These are phyloP conservation scores for Strix uralensis DNA, from an alignment of 2,113 vertebrate species.

Conservation along the genomic window DNA sequence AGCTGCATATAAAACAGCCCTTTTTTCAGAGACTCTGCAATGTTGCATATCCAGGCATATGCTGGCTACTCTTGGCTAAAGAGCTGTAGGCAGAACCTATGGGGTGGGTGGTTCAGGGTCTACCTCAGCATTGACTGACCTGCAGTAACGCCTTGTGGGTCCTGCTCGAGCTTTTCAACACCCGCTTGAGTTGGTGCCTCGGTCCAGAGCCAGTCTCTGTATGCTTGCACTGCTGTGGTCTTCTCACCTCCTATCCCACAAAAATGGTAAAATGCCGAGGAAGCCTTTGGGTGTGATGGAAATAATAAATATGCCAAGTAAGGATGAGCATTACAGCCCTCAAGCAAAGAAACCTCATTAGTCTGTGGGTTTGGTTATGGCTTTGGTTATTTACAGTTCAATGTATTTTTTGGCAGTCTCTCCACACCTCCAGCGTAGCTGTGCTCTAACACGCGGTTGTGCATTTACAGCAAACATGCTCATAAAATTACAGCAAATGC, in stretches of 20 bases:
- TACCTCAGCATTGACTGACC: not conserved
- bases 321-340: not conserved
- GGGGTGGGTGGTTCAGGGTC: no score
- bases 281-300: not conserved
- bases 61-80: not conserved
- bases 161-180: not conserved
- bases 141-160: rapidly evolving
- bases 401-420: not conserved
- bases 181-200: rapidly evolving
- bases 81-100: not conserved
- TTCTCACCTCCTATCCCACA: rapidly evolving
- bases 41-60: rapidly evolving
- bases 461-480: rapidly evolving
- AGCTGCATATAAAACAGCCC: not conserved
- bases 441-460: rapidly evolving
- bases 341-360: not conserved
- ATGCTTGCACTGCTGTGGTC: not conserved
- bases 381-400: not conserved
- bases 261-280: not conserved
- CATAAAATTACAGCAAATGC: not conserved
- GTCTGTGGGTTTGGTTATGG: not conserved
- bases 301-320: rapidly evolving
- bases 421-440: rapidly evolving
- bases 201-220: rapidly evolving
- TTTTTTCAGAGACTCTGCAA: not conserved